Conservation (phyloP, 1,140 invertebrate species). For the Drosophila carrolli region DNA sequence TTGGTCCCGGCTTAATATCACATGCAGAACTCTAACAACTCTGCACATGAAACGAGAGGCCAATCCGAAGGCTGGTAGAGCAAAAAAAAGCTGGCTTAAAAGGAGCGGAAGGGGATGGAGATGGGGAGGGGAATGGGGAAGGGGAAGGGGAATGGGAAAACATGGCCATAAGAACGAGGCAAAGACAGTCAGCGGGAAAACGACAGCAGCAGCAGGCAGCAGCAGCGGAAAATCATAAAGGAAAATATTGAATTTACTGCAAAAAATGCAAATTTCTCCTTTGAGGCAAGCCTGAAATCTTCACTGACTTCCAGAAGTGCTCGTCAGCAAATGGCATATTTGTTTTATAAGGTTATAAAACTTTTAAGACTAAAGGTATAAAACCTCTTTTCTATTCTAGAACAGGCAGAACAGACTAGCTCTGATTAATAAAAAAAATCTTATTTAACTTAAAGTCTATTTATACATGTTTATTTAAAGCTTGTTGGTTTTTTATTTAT, state of each 20-base stretch:
- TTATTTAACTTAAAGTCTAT: too few relatives aligned
- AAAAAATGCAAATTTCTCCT: conserved; percentile 77
- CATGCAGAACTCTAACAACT: conserved; percentile 52
- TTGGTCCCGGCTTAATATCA: conserved; percentile 55
- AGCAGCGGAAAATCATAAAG: conserved; percentile 69
- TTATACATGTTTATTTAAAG: not conserved
- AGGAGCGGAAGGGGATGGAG: conserved; percentile 1
- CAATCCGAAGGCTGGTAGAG: conserved; percentile 39
- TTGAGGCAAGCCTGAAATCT: conserved; percentile 38
- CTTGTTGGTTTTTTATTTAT: not conserved
- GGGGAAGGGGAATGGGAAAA: not conserved
- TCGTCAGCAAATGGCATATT: conserved; percentile 2
- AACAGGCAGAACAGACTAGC: too few relatives aligned
- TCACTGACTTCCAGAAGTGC: not conserved
- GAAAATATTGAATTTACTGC: conserved; percentile 80
- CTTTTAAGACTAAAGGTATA: too few relatives aligned
- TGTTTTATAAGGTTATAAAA: too few relatives aligned
- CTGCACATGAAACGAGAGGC: conserved; percentile 46
- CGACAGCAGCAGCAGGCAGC: conserved; percentile 31
- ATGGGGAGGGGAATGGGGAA: not conserved
- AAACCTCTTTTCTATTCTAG: too few relatives aligned
- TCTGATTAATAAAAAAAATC: too few relatives aligned
- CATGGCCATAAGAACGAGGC: conserved; percentile 1
- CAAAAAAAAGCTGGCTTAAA: conserved; percentile 47
- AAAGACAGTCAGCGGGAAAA: conserved; percentile 12